phyloP scores from a whole-genome alignment of 1,140 invertebrate genomes.

The Drosophila pseudoananassae region DNA sequence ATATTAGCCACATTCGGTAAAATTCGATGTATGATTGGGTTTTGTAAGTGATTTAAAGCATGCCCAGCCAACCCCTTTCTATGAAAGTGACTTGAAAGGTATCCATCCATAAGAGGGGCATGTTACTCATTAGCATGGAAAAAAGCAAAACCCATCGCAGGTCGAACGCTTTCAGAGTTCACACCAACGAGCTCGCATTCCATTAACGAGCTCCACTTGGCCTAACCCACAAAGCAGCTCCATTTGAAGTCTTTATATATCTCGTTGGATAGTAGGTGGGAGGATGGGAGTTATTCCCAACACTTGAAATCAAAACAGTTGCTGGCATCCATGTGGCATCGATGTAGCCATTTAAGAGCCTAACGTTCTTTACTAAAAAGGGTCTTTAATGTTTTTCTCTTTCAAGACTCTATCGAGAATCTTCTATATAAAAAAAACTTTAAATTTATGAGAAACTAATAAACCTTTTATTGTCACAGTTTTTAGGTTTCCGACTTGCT shows the following conservation, averaged over 20 bases:
- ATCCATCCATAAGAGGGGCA: too few relatives aligned
- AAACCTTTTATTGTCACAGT: background rate
- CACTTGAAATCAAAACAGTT: background rate
- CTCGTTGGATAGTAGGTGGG: background rate
- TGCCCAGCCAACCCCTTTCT: background rate
- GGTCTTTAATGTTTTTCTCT: too few relatives aligned
- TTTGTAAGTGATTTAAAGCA: too few relatives aligned
- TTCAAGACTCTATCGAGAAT: too few relatives aligned
- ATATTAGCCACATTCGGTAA: background rate
- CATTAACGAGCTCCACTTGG: background rate
- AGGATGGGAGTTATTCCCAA: background rate
- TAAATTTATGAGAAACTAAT: too few relatives aligned
- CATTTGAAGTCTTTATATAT: background rate
- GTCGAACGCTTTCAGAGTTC: background rate
- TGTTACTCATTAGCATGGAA: background rate
- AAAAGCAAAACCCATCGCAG: background rate
- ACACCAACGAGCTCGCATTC: background rate
- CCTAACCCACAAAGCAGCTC: background rate
- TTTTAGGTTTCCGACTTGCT: too few relatives aligned
- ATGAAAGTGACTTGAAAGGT: background rate
- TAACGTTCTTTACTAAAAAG: background rate
- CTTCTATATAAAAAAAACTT: too few relatives aligned
- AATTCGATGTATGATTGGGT: too few relatives aligned
- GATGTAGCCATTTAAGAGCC: background rate
- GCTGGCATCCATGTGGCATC: background rate